phyloP scores from a whole-genome alignment of 2,888 invertebrate genomes.

The Orthosia incerta region DNA sequence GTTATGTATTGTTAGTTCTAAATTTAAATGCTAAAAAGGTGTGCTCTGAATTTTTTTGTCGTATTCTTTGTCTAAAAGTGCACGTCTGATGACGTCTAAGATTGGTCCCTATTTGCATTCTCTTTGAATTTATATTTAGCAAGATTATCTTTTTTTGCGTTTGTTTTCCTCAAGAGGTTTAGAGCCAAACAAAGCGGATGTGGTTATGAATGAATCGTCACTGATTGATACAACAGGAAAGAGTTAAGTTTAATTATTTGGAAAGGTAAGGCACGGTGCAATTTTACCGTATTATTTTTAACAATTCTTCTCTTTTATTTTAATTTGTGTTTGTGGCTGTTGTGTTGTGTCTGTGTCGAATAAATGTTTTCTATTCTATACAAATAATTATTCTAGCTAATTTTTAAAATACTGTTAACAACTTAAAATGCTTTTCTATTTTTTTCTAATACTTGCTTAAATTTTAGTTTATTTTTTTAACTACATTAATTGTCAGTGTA shows the following conservation, averaged over 20 bases:
- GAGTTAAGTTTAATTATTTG: background rate
- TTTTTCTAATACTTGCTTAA: too few relatives aligned
- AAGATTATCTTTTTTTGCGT: slow-evolving; percentile 41
- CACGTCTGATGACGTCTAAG: slow-evolving; percentile 48
- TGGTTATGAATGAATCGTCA: background rate
- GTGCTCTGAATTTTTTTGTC: slow-evolving; percentile 51
- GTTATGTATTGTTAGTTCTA: slow-evolving; percentile 54
- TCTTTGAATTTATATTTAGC: slow-evolving; percentile 45
- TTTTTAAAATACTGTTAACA: background rate
- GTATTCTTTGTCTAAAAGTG: slow-evolving; percentile 53
- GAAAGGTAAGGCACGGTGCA: too few relatives aligned
- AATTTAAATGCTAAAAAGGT: slow-evolving; percentile 40
- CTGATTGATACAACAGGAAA: slow-evolving; percentile 22
- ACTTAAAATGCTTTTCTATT: too few relatives aligned
- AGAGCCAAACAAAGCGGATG: background rate
- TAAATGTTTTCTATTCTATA: too few relatives aligned
- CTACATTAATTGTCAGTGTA: too few relatives aligned
- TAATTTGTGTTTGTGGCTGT: too few relatives aligned
- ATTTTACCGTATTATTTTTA: too few relatives aligned
- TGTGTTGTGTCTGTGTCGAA: too few relatives aligned
- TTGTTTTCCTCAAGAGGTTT: slow-evolving; percentile 23
- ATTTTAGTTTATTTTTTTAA: too few relatives aligned
- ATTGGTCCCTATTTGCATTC: slow-evolving; percentile 54
- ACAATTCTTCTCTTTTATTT: too few relatives aligned
- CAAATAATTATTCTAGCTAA: background rate